Evolutionary conservation across 1,140 invertebrate genomes (phyloP).

Genomic region (Ruditapes philippinarum): DNA sequence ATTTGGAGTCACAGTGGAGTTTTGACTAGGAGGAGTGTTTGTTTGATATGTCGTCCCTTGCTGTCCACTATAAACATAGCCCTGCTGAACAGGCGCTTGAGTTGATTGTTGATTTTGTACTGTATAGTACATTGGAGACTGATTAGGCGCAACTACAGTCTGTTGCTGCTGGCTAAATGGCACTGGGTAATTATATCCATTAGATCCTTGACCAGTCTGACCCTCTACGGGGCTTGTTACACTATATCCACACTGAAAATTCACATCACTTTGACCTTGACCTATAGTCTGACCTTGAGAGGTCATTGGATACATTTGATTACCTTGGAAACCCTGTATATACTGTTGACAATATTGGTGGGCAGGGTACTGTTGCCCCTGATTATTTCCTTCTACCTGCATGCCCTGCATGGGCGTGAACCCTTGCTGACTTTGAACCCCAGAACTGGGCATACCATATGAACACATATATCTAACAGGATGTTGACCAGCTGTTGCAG

Average conservation of each 20-base stretch:
- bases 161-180: slow-evolving; percentile 56
- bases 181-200: slow-evolving; percentile 43
- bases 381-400: not conserved
- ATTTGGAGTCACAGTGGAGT: slow-evolving; percentile 41
- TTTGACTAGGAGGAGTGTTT: slow-evolving; percentile 57
- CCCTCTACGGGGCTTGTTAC: slow-evolving; percentile 52
- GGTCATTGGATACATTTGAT: slow-evolving; percentile 50
- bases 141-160: slow-evolving; percentile 20
- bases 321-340: slow-evolving; percentile 39
- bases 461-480: slow-evolving; percentile 38
- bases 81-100: not conserved
- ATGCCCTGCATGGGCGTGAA: slow-evolving; percentile 7
- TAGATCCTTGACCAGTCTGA: not conserved
- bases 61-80: slow-evolving; percentile 46
- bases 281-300: slow-evolving; percentile 35
- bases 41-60: slow-evolving; percentile 52
- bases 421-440: not conserved
- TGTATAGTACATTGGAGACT: slow-evolving; percentile 54
- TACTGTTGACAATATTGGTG: slow-evolving; percentile 57
- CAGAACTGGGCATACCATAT: not conserved
- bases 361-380: slow-evolving; percentile 36
- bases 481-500: slow-evolving; percentile 29
- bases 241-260: slow-evolving; percentile 54
- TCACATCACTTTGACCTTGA: slow-evolving; percentile 23
- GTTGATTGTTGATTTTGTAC: slow-evolving; percentile 48